Percentiles rank a stretch among this genome's conserved stretches.
Conservation (phyloP, 23 tunicate species). For the Trididemnum nubilum region DNA sequence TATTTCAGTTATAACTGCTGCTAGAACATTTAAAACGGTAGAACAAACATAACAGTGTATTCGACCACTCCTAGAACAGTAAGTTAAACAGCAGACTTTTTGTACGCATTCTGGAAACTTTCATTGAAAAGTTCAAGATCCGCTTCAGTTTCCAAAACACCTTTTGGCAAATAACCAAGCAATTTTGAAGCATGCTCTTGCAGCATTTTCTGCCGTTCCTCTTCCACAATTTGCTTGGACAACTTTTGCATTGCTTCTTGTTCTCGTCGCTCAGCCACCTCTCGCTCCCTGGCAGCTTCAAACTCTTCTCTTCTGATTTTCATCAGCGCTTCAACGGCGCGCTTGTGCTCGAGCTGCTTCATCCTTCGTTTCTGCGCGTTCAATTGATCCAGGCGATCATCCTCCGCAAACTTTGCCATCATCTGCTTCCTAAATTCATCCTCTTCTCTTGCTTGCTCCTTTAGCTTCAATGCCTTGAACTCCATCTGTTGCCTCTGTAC, state of each 20-base stretch:
- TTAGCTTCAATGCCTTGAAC: slow-evolving; percentile 56
- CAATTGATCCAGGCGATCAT: slow-evolving; percentile 93
- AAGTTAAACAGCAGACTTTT: no score
- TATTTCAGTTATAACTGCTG: no score
- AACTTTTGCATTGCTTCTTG: slow-evolving; percentile 52
- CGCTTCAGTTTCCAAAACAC: slow-evolving; percentile 51
- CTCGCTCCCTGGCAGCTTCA: slow-evolving; percentile 69
- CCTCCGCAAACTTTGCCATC: slow-evolving; percentile 96
- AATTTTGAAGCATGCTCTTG: slow-evolving; percentile 83
- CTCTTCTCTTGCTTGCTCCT: slow-evolving; percentile 69
- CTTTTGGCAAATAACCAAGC: slow-evolving; percentile 93
- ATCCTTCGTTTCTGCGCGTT: slow-evolving; percentile 91
- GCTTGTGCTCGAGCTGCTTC: slow-evolving; percentile 90
- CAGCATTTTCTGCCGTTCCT: slow-evolving; percentile 82
- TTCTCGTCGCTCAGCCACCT: slow-evolving; percentile 53
- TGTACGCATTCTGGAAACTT: slow-evolving; percentile 56
- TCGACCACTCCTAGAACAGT: no score
- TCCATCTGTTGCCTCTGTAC: slow-evolving; percentile 68
- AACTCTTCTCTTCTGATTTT: slow-evolving; percentile 56
- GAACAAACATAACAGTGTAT: no score
- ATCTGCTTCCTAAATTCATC: slow-evolving; percentile 85
- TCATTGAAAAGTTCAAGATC: slow-evolving; percentile 72
- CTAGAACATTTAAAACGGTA: no score
- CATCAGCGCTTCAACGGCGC: slow-evolving; percentile 80
- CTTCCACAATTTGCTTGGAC: slow-evolving; percentile 73